Conservation (phyloP, 2,888 invertebrate species). For the Parnassius orleans region DNA sequence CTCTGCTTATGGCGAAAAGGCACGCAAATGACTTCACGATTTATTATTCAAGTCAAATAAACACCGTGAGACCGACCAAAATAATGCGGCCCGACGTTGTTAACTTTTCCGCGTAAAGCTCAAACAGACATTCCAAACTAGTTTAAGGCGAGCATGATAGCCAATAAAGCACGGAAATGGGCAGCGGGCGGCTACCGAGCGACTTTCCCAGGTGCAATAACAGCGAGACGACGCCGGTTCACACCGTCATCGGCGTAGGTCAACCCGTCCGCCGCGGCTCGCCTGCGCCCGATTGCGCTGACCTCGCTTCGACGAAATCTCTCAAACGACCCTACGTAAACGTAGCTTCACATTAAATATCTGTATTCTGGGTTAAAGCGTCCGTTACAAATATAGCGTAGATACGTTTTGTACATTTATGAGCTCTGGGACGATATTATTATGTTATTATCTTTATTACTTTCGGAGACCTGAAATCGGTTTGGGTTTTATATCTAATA, state of each 20-base stretch:
- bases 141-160: constrained; percentile 71
- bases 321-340: constrained; percentile 21
- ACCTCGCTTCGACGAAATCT: constrained; percentile 26
- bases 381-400: constrained; percentile 12
- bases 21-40: constrained; percentile 63
- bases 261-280: constrained; percentile 37
- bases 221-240: constrained; percentile 48
- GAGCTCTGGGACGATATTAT: constrained; percentile 3
- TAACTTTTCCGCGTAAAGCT: constrained; percentile 61
- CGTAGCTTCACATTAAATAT: constrained; percentile 22
- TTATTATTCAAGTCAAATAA: constrained; percentile 51
- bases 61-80: constrained; percentile 64
- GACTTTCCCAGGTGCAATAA: constrained; percentile 69
- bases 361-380: constrained; percentile 16
- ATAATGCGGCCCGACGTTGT: constrained; percentile 52
- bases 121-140: constrained; percentile 69
- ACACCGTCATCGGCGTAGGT: constrained; percentile 44
- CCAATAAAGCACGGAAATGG: constrained; percentile 72
- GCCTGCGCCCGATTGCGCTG: constrained; percentile 30
- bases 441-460: neutral
- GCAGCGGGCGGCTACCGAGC: constrained; percentile 60
- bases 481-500: neutral
- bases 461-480: too few species aligned
- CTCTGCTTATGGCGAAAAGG: constrained; percentile 61
- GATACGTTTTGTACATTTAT: constrained; percentile 12